Conservation (phyloP, 2,888 invertebrate genomes). For the Escarpia spicata region DNA sequence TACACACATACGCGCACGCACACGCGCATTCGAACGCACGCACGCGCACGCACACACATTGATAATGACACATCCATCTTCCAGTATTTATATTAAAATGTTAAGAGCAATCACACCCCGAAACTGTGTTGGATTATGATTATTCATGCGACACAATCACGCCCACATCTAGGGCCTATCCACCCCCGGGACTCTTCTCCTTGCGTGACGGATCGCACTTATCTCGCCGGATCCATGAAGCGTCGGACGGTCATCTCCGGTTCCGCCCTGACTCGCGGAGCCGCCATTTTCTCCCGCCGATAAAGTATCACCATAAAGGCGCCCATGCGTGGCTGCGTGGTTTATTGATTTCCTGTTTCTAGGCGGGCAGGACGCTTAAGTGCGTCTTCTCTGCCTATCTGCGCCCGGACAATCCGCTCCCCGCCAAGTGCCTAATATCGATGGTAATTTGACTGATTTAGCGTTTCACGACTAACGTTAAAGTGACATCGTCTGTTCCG, state of each 20-base stretch:
- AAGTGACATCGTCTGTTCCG: neutral
- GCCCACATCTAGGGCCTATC: neutral
- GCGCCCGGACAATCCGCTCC: neutral
- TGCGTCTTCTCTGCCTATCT: neutral
- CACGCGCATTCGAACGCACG: no score
- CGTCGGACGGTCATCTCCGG: neutral
- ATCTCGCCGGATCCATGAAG: neutral
- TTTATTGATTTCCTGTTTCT: neutral
- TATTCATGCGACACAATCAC: no score
- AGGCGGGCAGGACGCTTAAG: neutral
- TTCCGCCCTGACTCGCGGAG: neutral
- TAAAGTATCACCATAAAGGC: neutral
- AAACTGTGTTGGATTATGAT: no score
- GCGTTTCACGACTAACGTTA: neutral
- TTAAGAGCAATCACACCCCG: no score
- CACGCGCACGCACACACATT: no score
- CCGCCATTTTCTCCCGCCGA: neutral
- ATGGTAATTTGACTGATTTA: constrained; percentile 5
- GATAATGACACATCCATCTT: no score
- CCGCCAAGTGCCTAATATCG: neutral
- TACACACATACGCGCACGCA: neutral
- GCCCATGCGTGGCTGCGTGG: neutral
- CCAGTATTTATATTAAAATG: no score
- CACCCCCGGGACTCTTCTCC: neutral
- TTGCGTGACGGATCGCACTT: neutral